phyloP scores from a whole-genome alignment of 1,140 invertebrate species.

The Uloborus diversus region DNA sequence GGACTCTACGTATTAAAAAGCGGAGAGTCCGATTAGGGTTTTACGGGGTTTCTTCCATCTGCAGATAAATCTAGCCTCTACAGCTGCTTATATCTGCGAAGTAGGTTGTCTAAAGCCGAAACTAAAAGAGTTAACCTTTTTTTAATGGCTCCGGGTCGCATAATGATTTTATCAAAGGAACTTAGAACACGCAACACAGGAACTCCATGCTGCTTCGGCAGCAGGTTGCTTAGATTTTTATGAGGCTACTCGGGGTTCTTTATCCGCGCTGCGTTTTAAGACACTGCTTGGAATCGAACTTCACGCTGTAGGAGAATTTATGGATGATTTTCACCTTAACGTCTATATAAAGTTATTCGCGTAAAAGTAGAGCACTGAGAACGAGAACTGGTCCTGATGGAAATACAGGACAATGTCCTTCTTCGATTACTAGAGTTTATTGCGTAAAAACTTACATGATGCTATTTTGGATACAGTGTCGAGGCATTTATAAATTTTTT shows the following conservation, averaged over 20 bases:
- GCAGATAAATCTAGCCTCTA: background rate
- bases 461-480: too few relatives aligned
- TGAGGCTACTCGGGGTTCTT: slow-evolving; percentile 10
- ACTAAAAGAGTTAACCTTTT: slow-evolving; percentile 32
- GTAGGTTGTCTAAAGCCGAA: slow-evolving; percentile 15
- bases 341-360: too few relatives aligned
- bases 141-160: slow-evolving; percentile 33
- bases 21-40: background rate
- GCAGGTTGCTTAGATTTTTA: slow-evolving; percentile 24
- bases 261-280: background rate
- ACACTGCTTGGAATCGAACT: background rate
- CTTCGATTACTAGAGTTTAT: too few relatives aligned
- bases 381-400: too few relatives aligned
- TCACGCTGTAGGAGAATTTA: background rate
- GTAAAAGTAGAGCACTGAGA: too few relatives aligned
- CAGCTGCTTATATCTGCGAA: background rate
- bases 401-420: too few relatives aligned
- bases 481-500: too few relatives aligned
- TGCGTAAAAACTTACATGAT: too few relatives aligned
- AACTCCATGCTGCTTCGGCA: slow-evolving; percentile 29
- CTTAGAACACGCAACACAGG: slow-evolving; percentile 20
- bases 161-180: slow-evolving; percentile 43
- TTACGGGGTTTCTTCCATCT: background rate
- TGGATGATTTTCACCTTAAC: too few relatives aligned
- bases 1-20: background rate